These are phyloP conservation scores for Pachyseris speciosa DNA, from an alignment of 64 coral and sea anemone genomes.

Conservation along the genomic window DNA sequence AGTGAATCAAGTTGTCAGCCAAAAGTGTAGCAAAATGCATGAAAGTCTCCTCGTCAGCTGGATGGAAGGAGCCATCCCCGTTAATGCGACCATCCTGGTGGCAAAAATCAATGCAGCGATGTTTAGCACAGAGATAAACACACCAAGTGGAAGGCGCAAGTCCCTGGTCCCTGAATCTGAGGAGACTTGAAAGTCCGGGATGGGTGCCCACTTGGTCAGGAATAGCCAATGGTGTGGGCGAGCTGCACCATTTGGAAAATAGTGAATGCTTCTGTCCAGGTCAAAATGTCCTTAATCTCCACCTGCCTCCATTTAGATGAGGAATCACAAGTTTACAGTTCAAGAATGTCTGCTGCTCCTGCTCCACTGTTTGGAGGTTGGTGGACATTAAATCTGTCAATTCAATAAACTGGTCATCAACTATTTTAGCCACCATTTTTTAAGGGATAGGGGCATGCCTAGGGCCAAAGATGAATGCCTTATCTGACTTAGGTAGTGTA, in stretches of 20 bases:
- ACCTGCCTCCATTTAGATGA: too few species aligned
- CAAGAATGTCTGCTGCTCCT: too few species aligned
- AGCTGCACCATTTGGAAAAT: too few species aligned
- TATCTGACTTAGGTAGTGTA: neutral
- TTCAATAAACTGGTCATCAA: neutral
- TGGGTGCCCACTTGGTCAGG: too few species aligned
- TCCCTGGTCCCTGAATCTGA: too few species aligned
- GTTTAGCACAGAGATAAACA: neutral
- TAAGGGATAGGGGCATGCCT: neutral
- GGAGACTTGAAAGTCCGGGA: too few species aligned
- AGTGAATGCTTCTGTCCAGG: too few species aligned
- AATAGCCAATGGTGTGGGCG: too few species aligned
- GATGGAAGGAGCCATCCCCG: neutral
- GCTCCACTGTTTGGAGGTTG: neutral
- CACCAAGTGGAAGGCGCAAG: neutral
- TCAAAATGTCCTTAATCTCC: too few species aligned
- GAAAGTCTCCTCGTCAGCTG: constrained; percentile 2
- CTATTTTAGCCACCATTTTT: neutral
- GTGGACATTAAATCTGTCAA: neutral
- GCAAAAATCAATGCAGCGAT: neutral
- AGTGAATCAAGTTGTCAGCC: neutral
- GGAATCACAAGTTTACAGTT: too few species aligned
- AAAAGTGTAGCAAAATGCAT: neutral
- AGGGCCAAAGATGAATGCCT: constrained; percentile 2
- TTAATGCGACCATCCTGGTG: neutral